Base-by-base conservation (phyloP, 2,888 invertebrate species). In the Luperina testacea region DNA sequence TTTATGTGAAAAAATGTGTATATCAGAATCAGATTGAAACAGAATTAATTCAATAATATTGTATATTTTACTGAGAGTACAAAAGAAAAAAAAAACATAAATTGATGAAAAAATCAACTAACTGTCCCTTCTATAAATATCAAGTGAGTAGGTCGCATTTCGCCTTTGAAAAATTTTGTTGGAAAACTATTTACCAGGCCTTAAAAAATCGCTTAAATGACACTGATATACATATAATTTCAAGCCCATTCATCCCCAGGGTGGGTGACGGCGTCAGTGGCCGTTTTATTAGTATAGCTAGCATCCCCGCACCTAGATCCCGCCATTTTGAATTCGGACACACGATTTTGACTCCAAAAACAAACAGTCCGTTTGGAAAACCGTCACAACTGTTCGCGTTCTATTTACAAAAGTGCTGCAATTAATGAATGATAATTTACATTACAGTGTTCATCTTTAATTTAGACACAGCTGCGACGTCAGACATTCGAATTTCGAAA, bases 301-400 rank as follows among this genome's bases (percentile, higher is more conserved):
- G 89, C 89, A 82, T 83, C 90, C 91, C 88, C 90, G 91, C 92
- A 92, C 92, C 92, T 87, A 79, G 68, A 73, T 79, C 86, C 89
- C 89, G 89, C 87, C 87, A 86, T 78, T 80, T 72, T 72, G 65
- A 82, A 51, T 74, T 72, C 20, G 70, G 69, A 83, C 72, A 76
- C 83, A 81, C 89, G 86, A 87, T 86, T 87, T 86, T 78, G 89
- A 84, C 88, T 87, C 82, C 64, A 53, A 79, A 85, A 84, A 65
- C 67, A 81, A 81, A 85, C 84, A 87, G 86, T 86, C 78, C 75
- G 76, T 78, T 72, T 48, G 42, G 42, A 65, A 81, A 42, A 68
- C 27, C 71, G 73, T 59, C 80, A 83, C 84, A 81, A 71, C 70
- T 77, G 59, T 74, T 72, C 57, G 51, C 15, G 59, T 65, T 67